Evolutionary conservation across 2,888 invertebrate genomes (phyloP).

Genomic region (Bellardia pandia): DNA sequence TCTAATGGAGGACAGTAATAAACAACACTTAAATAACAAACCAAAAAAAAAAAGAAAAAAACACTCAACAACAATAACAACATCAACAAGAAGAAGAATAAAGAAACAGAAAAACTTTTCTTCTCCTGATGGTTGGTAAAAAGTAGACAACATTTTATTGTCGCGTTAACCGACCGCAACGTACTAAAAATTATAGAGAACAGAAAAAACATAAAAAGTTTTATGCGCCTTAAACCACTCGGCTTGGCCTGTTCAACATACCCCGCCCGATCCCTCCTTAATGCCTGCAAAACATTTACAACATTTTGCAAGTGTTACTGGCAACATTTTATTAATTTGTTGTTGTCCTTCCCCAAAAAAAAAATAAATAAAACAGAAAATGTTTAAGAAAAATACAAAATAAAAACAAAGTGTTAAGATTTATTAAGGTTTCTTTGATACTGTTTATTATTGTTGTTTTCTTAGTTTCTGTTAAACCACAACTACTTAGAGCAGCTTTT

Average conservation of each 20-base stretch:
- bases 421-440: constrained; percentile 59
- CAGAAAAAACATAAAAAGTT: constrained; percentile 50
- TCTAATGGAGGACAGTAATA: constrained; percentile 69
- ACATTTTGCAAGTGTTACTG: constrained; percentile 67
- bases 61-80: constrained; percentile 39
- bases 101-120: constrained; percentile 42
- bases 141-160: constrained; percentile 79
- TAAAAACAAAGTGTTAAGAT: constrained; percentile 65
- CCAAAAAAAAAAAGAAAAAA: constrained; percentile 3
- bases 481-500: not conserved
- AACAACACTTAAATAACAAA: constrained; percentile 61
- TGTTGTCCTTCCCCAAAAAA: constrained; percentile 27
- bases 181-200: constrained; percentile 72
- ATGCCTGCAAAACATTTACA: constrained; percentile 32
- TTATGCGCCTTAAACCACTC: constrained; percentile 58
- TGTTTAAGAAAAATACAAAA: not conserved
- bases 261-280: constrained; percentile 10
- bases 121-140: constrained; percentile 23
- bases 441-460: constrained; percentile 35
- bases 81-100: constrained; percentile 18
- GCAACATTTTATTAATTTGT: constrained; percentile 67
- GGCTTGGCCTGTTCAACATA: not conserved
- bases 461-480: constrained; percentile 15
- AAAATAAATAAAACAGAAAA: not conserved
- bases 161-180: constrained; percentile 83